These are phyloP conservation scores for Herpailurus yagouaroundi DNA, from an alignment of 2,113 vertebrate genomes.

Conservation along the genomic window DNA sequence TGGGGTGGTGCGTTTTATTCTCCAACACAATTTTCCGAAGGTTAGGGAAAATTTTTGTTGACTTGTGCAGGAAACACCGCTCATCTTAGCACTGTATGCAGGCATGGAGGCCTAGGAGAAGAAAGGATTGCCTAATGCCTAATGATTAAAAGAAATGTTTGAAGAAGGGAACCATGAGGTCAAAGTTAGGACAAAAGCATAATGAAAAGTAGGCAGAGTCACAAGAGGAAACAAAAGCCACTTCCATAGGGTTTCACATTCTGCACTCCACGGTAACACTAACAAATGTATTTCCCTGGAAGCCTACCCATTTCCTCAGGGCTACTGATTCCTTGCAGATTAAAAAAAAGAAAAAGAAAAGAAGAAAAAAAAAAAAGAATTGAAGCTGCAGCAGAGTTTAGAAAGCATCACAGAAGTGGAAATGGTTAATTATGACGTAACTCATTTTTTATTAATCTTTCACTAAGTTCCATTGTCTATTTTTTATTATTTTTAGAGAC, in stretches of 20 bases:
- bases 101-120: background rate
- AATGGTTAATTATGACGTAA: background rate
- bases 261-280: fast-evolving
- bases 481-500: too few relatives aligned
- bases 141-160: background rate
- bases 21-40: background rate
- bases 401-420: background rate
- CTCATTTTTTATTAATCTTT: background rate
- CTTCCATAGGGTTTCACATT: fast-evolving
- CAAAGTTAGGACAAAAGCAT: background rate
- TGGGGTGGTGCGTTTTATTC: background rate
- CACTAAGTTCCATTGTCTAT: background rate
- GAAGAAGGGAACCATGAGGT: background rate
- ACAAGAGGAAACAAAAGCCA: fast-evolving
- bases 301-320: background rate
- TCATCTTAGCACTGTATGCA: background rate
- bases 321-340: background rate
- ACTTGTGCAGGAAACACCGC: background rate
- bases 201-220: background rate
- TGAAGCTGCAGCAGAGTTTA: background rate
- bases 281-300: fast-evolving
- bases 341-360: background rate
- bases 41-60: background rate
- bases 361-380: fast-evolving
- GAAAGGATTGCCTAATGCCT: background rate